Evolutionary conservation across 2,113 vertebrate species (phyloP), one percentile per base, ranked within the genome.

Genomic region (Lophura nycthemera): DNA sequence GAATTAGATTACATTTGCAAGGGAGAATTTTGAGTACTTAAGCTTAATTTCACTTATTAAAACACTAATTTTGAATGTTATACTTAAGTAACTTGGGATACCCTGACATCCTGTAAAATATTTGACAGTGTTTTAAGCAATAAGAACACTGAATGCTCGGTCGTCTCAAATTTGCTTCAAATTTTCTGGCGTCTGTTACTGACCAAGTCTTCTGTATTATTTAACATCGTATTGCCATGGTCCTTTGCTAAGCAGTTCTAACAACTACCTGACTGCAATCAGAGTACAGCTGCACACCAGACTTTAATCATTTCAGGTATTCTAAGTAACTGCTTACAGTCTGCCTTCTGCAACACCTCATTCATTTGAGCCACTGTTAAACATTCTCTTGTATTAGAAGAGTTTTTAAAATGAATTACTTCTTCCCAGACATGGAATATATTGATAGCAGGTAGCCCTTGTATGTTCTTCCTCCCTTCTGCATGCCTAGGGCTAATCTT

Each of bases 51-150:
- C 40, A 79, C 71, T 54, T 45, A 22, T 45, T 56, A 92, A 94
- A 91, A 85, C 67, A 87, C 20, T 66, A 36, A 65, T 91, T 95
- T 82, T 76, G 15, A 76, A 45, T 57, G 59, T 76, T 89, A 85
- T 45, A 40, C 57, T 79, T 52, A 82, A 87, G 21, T 84, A 86
- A 57, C 38, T 87, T 61, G 18, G 11, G 43, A 61, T 77, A 59
- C 20, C 64, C 72, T 61, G 54, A 20, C 15, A 20, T 69, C 69
- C 34, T 32, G n/a, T 72, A 36, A 65, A 72, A 85, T 25, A 45
- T 13, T 8, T 21, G 52, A 47, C 19, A 45, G 2, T 82, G 74
- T 85, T 87, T 83, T 61, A 43, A 90, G 20, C 11, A 30, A 30
- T 61, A 78, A 79, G 52, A 67, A 54, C 42, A 29, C 21, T 54